Evolutionary conservation across 2,888 invertebrate genomes (phyloP).

Genomic region (Leptarthrus brevirostris): DNA sequence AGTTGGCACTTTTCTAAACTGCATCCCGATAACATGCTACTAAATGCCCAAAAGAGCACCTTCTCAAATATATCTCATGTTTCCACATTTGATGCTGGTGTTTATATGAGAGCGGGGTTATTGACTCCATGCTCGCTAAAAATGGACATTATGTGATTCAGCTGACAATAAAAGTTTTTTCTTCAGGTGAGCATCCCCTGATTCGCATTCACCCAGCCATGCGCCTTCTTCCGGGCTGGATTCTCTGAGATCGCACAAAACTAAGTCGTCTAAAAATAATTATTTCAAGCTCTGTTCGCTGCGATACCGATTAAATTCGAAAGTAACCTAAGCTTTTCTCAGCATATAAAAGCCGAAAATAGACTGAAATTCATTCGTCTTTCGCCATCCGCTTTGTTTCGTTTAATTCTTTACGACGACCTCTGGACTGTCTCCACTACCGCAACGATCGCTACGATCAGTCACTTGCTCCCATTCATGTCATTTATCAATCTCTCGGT

Average conservation of each 20-base stretch:
- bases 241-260: neutral
- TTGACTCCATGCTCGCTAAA: slow-evolving; percentile 19
- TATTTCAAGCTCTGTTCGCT: neutral
- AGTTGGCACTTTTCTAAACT: neutral
- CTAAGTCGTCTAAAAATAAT: slow-evolving; percentile 5
- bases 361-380: neutral
- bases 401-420: neutral
- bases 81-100: slow-evolving; percentile 30
- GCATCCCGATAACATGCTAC: neutral
- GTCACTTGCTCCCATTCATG: slow-evolving; percentile 15
- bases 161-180: neutral
- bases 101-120: slow-evolving; percentile 28
- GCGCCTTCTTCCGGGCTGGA: neutral
- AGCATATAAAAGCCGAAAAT: slow-evolving; percentile 7
- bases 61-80: slow-evolving; percentile 12
- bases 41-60: neutral
- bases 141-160: slow-evolving; percentile 16
- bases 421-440: neutral
- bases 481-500: slow-evolving; percentile 21
- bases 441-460: slow-evolving; percentile 9
- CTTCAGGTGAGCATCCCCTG: neutral
- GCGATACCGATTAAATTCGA: slow-evolving; percentile 16
- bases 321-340: slow-evolving; percentile 15
- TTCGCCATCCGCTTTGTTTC: neutral
- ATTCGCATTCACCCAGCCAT: neutral